Percentiles rank a stretch among this genome's conserved stretches.
Evolutionary conservation across 2,888 invertebrate genomes (phyloP).

Genomic region (Syrphus vitripennis): DNA sequence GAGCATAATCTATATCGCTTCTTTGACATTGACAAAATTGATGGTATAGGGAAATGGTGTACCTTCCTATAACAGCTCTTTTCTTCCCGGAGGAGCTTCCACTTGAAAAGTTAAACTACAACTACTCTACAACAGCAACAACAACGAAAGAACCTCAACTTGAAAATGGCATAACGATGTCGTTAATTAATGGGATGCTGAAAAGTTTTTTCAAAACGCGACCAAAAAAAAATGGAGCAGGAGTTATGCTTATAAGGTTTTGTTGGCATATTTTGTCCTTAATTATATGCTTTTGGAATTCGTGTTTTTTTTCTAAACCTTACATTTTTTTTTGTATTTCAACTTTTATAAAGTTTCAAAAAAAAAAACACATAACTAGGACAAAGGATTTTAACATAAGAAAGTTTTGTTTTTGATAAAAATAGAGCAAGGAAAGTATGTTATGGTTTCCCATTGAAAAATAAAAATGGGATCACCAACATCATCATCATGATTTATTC

Average conservation of each 20-base stretch:
- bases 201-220: conserved; percentile 3
- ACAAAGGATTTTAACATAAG: conserved; percentile 12
- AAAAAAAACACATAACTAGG: neutral
- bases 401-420: neutral
- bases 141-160: neutral
- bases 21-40: conserved; percentile 22
- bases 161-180: conserved; percentile 29
- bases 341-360: neutral
- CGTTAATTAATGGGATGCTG: conserved; percentile 33
- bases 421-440: neutral
- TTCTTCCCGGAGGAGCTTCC: neutral
- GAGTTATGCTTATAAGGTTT: conserved; percentile 20
- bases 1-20: neutral
- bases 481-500: conserved; percentile 4
- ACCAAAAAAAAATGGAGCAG: conserved; percentile 9
- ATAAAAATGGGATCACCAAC: neutral
- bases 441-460: neutral
- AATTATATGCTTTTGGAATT: conserved; percentile 21
- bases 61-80: neutral
- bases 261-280: neutral
- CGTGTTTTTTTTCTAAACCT: neutral
- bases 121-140: neutral
- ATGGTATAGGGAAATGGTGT: conserved; percentile 7
- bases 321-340: neutral
- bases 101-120: conserved; percentile 3